Conservation (phyloP, 1,140 invertebrate genomes). For the Drosophila orena region DNA sequence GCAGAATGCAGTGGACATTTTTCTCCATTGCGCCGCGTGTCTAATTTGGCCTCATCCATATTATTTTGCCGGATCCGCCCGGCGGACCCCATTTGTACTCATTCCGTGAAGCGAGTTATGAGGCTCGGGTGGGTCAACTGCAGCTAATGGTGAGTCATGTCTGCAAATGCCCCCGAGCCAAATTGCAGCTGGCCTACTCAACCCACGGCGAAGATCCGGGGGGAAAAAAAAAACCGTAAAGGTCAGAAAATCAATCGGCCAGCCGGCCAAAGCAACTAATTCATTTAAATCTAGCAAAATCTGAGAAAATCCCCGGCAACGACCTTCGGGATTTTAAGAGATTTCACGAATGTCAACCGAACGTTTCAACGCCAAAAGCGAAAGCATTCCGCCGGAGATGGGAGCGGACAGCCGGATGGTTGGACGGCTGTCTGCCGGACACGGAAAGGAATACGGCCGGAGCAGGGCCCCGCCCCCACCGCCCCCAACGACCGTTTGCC, state of each 20-base stretch:
- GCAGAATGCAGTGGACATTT: slow-evolving; percentile 71
- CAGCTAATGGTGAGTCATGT: slow-evolving; percentile 48
- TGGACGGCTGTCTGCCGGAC: slow-evolving; percentile 6
- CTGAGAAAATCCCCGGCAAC: slow-evolving; percentile 85
- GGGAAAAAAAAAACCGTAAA: slow-evolving; percentile 52
- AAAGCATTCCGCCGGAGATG: slow-evolving; percentile 68
- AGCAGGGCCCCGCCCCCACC: slow-evolving; percentile 12
- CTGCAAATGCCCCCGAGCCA: slow-evolving; percentile 30
- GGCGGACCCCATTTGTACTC: slow-evolving; percentile 58
- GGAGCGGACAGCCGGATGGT: slow-evolving; percentile 34
- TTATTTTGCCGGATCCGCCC: slow-evolving; percentile 10
- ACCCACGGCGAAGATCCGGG: not conserved
- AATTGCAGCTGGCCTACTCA: slow-evolving; percentile 53
- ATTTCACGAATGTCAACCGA: slow-evolving; percentile 85
- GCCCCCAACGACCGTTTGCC: too few relatives aligned
- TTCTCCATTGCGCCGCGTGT: slow-evolving; percentile 50
- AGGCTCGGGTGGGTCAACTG: slow-evolving; percentile 14
- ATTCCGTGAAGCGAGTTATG: slow-evolving; percentile 37
- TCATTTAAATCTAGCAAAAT: slow-evolving; percentile 85
- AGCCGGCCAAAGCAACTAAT: slow-evolving; percentile 80
- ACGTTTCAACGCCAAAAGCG: slow-evolving; percentile 69
- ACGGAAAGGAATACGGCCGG: slow-evolving; percentile 14
- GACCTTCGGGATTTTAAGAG: slow-evolving; percentile 85
- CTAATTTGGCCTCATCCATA: slow-evolving; percentile 64
- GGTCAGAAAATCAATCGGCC: slow-evolving; percentile 85